Conservation (phyloP, 2,797 vertebrate species). For the Etheostoma perlongum region DNA sequence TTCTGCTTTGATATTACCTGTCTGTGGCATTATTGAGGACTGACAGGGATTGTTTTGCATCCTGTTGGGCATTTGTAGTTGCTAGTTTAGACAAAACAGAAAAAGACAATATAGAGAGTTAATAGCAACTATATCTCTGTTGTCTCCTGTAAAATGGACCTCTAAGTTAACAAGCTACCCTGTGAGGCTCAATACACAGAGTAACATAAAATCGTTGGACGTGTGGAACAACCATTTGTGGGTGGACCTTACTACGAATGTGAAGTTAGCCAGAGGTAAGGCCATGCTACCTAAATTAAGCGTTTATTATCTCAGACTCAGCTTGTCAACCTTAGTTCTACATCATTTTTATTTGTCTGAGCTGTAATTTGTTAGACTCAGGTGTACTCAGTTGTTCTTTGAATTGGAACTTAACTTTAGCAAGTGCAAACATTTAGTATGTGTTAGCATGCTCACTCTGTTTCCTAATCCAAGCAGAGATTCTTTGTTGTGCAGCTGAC, state of each 20-base stretch:
- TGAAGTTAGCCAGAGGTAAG: neutral
- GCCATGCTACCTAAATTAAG: neutral
- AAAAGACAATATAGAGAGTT: slow-evolving; percentile 4
- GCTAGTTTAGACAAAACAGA: slow-evolving; percentile 1
- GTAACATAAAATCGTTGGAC: neutral
- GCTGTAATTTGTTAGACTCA: neutral
- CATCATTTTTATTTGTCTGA: neutral
- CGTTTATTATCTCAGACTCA: neutral
- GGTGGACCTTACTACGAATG: neutral
- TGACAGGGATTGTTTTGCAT: neutral
- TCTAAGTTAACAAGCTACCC: neutral
- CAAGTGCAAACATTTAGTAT: neutral
- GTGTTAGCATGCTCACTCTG: neutral
- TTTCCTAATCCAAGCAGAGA: neutral
- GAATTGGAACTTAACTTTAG: neutral
- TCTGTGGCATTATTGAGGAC: neutral
- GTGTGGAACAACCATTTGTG: neutral
- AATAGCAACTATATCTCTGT: neutral
- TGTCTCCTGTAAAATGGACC: slow-evolving; percentile 1
- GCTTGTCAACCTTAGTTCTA: neutral
- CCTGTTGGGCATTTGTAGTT: slow-evolving; percentile 1
- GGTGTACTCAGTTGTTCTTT: neutral
- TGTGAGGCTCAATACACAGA: neutral
- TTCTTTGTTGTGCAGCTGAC: neutral
- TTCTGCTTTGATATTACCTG: slow-evolving; percentile 7